Conservation (phyloP, 2,113 vertebrate genomes). For the Cyprinodon tularosa region DNA sequence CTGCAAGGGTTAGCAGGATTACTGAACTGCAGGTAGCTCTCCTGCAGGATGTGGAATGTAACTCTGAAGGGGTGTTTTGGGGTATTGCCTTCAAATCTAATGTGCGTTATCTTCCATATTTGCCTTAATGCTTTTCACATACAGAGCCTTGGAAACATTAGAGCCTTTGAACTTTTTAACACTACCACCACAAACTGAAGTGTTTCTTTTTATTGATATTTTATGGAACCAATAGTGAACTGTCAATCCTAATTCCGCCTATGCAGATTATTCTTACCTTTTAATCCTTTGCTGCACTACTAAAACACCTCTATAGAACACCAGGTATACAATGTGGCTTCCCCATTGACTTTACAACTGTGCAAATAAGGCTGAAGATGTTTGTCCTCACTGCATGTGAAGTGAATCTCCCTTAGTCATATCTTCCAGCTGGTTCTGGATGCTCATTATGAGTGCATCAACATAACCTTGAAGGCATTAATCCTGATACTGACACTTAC, state of each 20-base stretch:
- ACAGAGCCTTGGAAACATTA: not conserved
- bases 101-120: constrained; percentile 57
- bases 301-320: no score
- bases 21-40: constrained; percentile 52
- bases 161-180: not conserved
- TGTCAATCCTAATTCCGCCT: not conserved
- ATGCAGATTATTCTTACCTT: not conserved
- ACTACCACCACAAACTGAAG: not conserved
- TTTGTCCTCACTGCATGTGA: no score
- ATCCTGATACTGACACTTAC: no score
- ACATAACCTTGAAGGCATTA: no score
- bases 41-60: constrained; percentile 52
- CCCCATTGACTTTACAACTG: no score
- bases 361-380: no score
- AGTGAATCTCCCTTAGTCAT: no score
- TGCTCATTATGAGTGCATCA: no score
- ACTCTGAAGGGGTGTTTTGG: constrained; percentile 51
- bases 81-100: constrained; percentile 49
- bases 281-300: not conserved
- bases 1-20: constrained; percentile 65
- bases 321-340: no score
- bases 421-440: no score
- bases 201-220: not conserved
- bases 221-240: not conserved
- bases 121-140: constrained; percentile 35